Conservation (phyloP, 2,888 invertebrate species). For the Gortyna flavago region DNA sequence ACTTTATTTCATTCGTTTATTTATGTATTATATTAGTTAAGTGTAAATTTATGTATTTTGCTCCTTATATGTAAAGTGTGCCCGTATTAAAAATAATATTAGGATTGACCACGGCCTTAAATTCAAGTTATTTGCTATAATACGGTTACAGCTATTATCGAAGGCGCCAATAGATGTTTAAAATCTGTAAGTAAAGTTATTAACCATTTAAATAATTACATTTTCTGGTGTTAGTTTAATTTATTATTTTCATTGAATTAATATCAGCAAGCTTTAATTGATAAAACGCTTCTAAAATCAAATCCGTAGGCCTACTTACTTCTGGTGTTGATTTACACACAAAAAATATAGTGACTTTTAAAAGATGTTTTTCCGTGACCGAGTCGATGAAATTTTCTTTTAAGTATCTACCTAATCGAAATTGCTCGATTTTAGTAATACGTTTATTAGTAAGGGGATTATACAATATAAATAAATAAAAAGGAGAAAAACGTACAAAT, state of each 20-base stretch:
- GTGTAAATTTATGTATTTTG: constrained; percentile 22
- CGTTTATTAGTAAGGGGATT: too few species aligned
- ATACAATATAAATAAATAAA: neutral
- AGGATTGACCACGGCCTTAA: neutral
- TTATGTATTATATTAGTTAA: constrained; percentile 22
- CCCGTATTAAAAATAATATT: neutral
- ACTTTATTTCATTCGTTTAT: constrained; percentile 36
- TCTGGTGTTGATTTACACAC: neutral
- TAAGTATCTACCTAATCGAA: neutral
- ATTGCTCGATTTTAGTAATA: neutral
- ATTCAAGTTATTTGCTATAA: neutral
- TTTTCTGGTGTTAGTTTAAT: neutral
- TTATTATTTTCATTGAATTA: neutral
- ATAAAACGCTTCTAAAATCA: neutral
- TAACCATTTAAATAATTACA: neutral
- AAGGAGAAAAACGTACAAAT: too few species aligned
- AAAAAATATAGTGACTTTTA: neutral
- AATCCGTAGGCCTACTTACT: neutral
- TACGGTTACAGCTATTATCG: too few species aligned
- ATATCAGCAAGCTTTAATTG: neutral
- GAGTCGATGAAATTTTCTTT: neutral
- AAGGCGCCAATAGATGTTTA: too few species aligned
- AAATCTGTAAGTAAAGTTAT: neutral
- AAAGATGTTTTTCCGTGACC: neutral
- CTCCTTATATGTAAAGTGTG: constrained; percentile 7